A percentile compares a stretch with the other conserved stretches of the same genome.
phyloP scores from a whole-genome alignment of 2,888 invertebrate species.

The Ischnus inquisitorius region DNA sequence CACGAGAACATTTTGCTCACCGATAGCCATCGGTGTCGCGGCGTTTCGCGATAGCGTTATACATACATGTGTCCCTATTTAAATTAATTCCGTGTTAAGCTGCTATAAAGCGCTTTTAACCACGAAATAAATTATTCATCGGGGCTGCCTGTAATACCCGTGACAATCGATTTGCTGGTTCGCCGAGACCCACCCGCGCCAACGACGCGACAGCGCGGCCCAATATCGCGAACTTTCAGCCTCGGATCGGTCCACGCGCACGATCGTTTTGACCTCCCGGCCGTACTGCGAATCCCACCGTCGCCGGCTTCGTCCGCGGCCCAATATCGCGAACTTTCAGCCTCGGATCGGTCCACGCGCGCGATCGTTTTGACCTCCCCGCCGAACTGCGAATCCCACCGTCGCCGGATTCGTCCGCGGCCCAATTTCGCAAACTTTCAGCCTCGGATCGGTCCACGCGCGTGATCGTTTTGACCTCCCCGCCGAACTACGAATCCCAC shows the following conservation, averaged over 20 bases:
- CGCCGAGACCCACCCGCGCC: conserved; percentile 7
- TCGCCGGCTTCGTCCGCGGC: too few relatives aligned
- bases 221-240: neutral
- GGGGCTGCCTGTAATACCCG: conserved; percentile 35
- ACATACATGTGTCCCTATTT: conserved; percentile 20
- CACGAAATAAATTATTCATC: conserved; percentile 66
- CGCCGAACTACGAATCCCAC: too few relatives aligned
- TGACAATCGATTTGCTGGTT: conserved; percentile 51
- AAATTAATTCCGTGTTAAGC: conserved; percentile 61
- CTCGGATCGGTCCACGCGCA: neutral
- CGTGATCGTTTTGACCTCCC: neutral
- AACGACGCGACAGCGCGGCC: neutral
- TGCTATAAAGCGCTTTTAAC: conserved; percentile 51
- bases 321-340: neutral
- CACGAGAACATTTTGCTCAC: conserved; percentile 9
- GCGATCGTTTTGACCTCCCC: neutral
- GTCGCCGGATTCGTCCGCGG: too few relatives aligned
- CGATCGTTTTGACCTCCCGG: neutral
- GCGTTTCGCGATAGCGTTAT: conserved; percentile 21
- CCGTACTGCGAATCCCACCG: too few relatives aligned
- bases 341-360: neutral
- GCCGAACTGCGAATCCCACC: too few relatives aligned
- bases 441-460: neutral
- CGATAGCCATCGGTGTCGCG: neutral
- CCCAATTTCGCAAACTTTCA: neutral